Evolutionary conservation across 2,797 vertebrate genomes (phyloP), one percentile per base, ranked within the genome.

Genomic region (Poeciliopsis infans): DNA sequence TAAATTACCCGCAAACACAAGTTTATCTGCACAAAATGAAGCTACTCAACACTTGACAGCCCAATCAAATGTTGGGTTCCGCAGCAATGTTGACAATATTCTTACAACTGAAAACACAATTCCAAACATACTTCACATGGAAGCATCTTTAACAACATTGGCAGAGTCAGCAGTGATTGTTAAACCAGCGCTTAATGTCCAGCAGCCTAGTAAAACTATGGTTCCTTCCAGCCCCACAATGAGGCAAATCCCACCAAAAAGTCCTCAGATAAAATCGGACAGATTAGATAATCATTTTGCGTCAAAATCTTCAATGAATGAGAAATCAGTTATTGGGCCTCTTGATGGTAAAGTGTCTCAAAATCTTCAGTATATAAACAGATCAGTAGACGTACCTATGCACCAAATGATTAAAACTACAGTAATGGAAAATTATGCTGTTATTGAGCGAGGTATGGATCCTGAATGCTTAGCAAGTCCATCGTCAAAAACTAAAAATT

Each of bases 201-300:
- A 18, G 18, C 80, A 72, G 18, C 49, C 45, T 45, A 80, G 10
- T 59, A 85, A 87, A 86, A 49, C 31, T 5, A 11, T 39, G 1
- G 7, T 87, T 7, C 72, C 75, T 0, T 75, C 76, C 1, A 92
- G 90, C 74, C 92, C 87, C 28, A 76, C 18, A 13, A 55, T 89
- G 43, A 91, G 79, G 57, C 73, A 55, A 0, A 3, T 86, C 0
- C 3, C 71, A 79, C 83, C 85, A 68, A 91, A 85, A 84, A 91
- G 83, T 64, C 83, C 88, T 77, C 79, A 43, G 64, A 57, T 88
- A 28, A 89, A 78, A 80, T 78, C 57, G 74, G 70, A 86, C 12
- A 86, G 57, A 81, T 72, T 73, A 8, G 75, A 84, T 31, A 79
- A 66, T 77, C 82, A 0, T 73, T 53, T 77, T 61, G 45, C 73